Evolutionary conservation across 1,140 invertebrate species (phyloP).

Genomic region (Teleopsis dalmanni): DNA sequence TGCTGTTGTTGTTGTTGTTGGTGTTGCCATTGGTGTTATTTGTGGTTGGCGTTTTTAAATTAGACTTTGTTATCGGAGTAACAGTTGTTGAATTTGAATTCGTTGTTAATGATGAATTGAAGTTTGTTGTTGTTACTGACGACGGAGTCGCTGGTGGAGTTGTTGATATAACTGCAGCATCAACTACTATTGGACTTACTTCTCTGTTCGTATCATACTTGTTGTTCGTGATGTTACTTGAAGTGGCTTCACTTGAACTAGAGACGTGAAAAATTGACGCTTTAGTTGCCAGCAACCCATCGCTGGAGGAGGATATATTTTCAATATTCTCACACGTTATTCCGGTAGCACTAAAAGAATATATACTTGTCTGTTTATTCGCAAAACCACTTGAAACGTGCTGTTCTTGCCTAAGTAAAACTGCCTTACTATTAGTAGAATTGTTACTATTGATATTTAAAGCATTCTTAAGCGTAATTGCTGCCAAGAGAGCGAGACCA

Average conservation of each 20-base stretch:
- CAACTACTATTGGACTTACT: neutral
- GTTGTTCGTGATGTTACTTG: too few relatives aligned
- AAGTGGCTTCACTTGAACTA: too few relatives aligned
- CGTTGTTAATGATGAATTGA: slow-evolving; percentile 14
- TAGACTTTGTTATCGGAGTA: slow-evolving; percentile 7
- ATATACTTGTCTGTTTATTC: too few relatives aligned
- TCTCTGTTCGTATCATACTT: too few relatives aligned
- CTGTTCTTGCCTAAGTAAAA: too few relatives aligned
- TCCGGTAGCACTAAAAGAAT: too few relatives aligned
- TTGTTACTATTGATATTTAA: slow-evolving; percentile 36
- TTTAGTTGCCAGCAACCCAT: too few relatives aligned
- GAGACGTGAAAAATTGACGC: too few relatives aligned
- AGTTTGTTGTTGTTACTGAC: slow-evolving; percentile 11
- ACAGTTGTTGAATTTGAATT: slow-evolving; percentile 10
- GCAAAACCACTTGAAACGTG: too few relatives aligned
- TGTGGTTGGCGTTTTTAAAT: slow-evolving; percentile 6
- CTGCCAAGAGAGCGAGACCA: slow-evolving; percentile 28
- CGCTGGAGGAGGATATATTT: too few relatives aligned
- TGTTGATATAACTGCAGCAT: slow-evolving; percentile 12
- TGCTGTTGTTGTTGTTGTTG: slow-evolving; percentile 28
- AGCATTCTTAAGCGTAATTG: slow-evolving; percentile 32
- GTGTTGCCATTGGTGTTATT: slow-evolving; percentile 20
- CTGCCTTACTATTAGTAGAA: too few relatives aligned
- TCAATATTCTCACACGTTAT: too few relatives aligned
- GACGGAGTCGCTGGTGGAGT: slow-evolving; percentile 14